These are phyloP conservation scores for Alces alces DNA, from an alignment of 2,113 vertebrate genomes.

Conservation along the genomic window DNA sequence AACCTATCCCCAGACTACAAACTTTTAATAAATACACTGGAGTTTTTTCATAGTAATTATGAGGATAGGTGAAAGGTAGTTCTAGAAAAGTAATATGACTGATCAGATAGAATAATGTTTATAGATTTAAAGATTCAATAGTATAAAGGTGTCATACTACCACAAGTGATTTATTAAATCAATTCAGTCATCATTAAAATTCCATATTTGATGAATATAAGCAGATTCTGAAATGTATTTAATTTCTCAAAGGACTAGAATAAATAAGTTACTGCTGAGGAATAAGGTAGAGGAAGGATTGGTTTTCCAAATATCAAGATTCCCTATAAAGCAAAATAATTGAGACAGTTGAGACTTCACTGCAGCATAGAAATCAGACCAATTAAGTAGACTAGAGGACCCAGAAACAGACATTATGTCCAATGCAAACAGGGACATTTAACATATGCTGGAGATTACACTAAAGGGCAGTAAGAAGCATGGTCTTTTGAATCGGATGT, in stretches of 20 bases:
- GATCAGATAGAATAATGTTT: not conserved
- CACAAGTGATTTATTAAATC: not conserved
- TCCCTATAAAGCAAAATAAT: not conserved
- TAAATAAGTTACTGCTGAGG: not conserved
- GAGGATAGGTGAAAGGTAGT: not conserved
- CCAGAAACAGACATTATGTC: not conserved
- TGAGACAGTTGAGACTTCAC: not conserved
- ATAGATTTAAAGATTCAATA: not conserved
- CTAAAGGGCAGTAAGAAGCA: not conserved
- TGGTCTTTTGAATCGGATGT: not conserved
- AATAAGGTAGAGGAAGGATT: not conserved
- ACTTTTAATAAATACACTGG: not conserved
- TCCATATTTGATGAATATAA: not conserved
- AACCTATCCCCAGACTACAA: not conserved
- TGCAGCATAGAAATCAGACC: not conserved
- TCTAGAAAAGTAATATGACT: not conserved
- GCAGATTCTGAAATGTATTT: not conserved
- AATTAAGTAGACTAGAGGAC: not conserved
- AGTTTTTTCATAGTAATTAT: not conserved
- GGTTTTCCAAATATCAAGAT: not conserved
- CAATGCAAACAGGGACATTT: not conserved
- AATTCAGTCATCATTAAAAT: not conserved
- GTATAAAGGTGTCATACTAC: not conserved
- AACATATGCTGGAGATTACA: not conserved
- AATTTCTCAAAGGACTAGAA: not conserved